Evolutionary conservation across 2,113 vertebrate species (phyloP).

Genomic region (Telmatochromis brichardi): DNA sequence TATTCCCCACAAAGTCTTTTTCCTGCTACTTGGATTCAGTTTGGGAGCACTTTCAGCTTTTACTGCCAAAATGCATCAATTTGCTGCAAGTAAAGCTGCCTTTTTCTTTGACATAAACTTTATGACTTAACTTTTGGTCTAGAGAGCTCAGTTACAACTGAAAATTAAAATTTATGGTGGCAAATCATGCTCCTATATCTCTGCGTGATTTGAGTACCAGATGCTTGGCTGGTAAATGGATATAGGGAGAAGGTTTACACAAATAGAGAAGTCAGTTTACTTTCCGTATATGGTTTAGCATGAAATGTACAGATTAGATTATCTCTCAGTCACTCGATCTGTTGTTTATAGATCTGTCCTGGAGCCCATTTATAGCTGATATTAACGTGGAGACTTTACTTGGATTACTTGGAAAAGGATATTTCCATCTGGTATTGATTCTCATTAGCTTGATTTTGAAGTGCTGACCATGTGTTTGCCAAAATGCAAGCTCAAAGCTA

Average conservation of each 20-base stretch:
- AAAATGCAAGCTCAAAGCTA: neutral
- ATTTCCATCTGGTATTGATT: neutral
- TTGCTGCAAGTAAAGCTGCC: neutral
- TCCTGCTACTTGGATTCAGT: neutral
- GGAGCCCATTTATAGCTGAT: neutral
- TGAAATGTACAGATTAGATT: neutral
- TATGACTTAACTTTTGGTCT: neutral
- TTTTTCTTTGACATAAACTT: neutral
- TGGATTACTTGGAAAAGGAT: neutral
- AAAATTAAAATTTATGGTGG: neutral
- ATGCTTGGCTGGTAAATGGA: neutral
- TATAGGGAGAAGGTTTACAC: neutral
- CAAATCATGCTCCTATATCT: neutral
- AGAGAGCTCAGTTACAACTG: neutral
- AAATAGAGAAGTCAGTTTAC: neutral
- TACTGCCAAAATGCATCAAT: neutral
- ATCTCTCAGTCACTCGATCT: neutral
- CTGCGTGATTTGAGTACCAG: neutral
- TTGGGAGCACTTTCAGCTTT: neutral
- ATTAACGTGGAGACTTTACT: neutral
- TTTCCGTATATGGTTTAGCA: neutral
- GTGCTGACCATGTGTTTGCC: neutral
- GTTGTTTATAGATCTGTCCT: neutral
- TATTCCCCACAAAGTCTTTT: neutral
- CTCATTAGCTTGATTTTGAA: neutral